A percentile compares a stretch with the other conserved stretches of the same genome.
Evolutionary conservation across 2,113 vertebrate species (phyloP).

Genomic region (Alexandromys fortis): DNA sequence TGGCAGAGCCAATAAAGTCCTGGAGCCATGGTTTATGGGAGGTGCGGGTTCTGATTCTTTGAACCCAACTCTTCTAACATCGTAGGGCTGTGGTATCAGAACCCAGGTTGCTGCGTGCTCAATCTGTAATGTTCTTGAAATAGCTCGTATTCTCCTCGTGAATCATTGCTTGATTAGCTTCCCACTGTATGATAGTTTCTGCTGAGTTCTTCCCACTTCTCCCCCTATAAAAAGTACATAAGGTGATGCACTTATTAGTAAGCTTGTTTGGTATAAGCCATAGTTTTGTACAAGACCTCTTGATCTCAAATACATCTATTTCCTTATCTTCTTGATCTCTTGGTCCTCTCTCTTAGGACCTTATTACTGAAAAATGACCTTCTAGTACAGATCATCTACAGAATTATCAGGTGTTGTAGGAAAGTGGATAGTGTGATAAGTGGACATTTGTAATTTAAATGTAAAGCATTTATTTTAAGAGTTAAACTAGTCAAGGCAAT

Average conservation of each 20-base stretch:
- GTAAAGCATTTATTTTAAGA: not conserved
- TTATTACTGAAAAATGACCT: not conserved
- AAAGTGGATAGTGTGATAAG: not conserved
- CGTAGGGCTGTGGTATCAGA: not conserved
- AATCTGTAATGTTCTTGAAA: not conserved
- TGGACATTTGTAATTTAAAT: not conserved
- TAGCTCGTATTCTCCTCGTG: not conserved
- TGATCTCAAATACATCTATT: not conserved
- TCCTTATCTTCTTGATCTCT: not conserved
- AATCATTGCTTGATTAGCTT: not conserved
- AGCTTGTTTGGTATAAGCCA: not conserved
- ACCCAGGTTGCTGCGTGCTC: rapidly evolving
- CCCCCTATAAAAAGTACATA: not conserved
- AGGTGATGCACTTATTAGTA: not conserved
- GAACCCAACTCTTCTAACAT: not conserved
- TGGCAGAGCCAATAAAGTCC: not conserved
- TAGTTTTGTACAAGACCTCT: not conserved
- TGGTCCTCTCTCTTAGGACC: not conserved
- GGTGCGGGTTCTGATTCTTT: not conserved
- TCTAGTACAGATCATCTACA: not conserved
- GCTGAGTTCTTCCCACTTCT: not conserved
- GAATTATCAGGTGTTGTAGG: not conserved
- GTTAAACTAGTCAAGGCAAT: not conserved
- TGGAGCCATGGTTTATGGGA: not conserved
- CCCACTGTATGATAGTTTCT: not conserved